A percentile compares a stretch with the other conserved stretches of the same genome.
Conservation (phyloP, 1,140 invertebrate species). For the Oedothorax gibbosus region DNA sequence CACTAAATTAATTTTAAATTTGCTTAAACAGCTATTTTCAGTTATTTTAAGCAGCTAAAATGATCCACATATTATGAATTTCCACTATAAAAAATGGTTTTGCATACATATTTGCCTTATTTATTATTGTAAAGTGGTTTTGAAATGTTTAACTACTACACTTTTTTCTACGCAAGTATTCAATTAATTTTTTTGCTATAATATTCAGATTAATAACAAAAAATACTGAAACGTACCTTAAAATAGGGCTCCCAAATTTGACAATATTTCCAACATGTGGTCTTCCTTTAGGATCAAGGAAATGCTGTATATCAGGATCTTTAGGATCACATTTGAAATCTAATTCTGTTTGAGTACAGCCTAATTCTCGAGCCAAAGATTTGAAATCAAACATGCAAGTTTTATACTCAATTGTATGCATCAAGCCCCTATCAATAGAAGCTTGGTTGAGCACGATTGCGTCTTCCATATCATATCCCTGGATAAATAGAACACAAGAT, state of each 20-base stretch:
- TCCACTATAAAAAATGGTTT: too few species aligned
- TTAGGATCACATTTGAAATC: conserved; percentile 4
- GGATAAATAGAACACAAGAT: neutral
- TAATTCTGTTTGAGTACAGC: neutral
- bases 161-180: too few species aligned
- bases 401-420: conserved; percentile 85
- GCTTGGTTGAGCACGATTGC: conserved; percentile 97
- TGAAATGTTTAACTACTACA: too few species aligned
- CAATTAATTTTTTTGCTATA: too few species aligned
- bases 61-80: too few species aligned
- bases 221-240: conserved; percentile 24
- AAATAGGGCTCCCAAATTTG: neutral
- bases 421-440: conserved; percentile 89
- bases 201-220: neutral
- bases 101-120: too few species aligned
- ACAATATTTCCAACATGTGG: conserved; percentile 22
- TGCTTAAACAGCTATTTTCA: too few species aligned
- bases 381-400: conserved; percentile 17
- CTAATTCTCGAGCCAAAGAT: conserved; percentile 9
- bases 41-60: too few species aligned
- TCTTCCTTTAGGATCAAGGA: conserved; percentile 11
- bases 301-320: conserved; percentile 6
- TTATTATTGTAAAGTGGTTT: too few species aligned
- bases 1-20: too few species aligned
- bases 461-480: conserved; percentile 98